A percentile compares a stretch with the other conserved stretches of the same genome.
Conservation (phyloP, 2,113 vertebrate species). For the Apodemus speciosus region DNA sequence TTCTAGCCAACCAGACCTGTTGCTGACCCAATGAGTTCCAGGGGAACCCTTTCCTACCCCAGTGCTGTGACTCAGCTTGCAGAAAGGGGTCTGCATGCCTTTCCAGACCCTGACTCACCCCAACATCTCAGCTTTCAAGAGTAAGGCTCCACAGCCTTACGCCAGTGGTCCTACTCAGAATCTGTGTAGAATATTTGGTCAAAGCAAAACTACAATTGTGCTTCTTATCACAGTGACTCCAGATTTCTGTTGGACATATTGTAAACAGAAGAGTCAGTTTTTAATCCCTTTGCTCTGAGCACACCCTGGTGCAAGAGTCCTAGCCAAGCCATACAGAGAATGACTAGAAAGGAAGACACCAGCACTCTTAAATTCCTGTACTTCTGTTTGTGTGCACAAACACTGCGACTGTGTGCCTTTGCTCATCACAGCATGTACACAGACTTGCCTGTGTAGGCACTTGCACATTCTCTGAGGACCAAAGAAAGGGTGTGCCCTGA, state of each 20-base stretch:
- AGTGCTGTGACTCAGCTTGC: neutral
- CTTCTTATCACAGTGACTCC: slow-evolving; percentile 13
- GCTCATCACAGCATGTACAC: too few relatives aligned
- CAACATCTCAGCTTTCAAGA: neutral
- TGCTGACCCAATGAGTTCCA: neutral
- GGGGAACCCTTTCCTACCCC: neutral
- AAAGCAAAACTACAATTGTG: neutral
- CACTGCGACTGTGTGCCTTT: neutral
- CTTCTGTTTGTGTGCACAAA: neutral
- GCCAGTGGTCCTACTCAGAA: neutral
- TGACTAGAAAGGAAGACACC: neutral
- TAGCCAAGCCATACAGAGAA: neutral
- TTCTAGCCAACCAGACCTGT: neutral
- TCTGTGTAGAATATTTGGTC: neutral
- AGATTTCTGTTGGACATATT: slow-evolving; percentile 85
- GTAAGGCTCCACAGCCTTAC: neutral
- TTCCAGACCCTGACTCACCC: neutral
- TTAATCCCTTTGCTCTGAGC: slow-evolving; percentile 86
- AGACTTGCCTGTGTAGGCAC: neutral
- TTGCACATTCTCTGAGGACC: neutral
- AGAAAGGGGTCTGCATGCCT: too few relatives aligned
- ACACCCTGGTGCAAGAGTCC: slow-evolving; percentile 77
- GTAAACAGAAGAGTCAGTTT: slow-evolving; percentile 87
- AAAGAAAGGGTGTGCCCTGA: neutral
- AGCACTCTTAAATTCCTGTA: neutral